A percentile compares a stretch with the other conserved stretches of the same genome.
Evolutionary conservation across 2,888 invertebrate genomes (phyloP).

Genomic region (Diplolepis rosae): DNA sequence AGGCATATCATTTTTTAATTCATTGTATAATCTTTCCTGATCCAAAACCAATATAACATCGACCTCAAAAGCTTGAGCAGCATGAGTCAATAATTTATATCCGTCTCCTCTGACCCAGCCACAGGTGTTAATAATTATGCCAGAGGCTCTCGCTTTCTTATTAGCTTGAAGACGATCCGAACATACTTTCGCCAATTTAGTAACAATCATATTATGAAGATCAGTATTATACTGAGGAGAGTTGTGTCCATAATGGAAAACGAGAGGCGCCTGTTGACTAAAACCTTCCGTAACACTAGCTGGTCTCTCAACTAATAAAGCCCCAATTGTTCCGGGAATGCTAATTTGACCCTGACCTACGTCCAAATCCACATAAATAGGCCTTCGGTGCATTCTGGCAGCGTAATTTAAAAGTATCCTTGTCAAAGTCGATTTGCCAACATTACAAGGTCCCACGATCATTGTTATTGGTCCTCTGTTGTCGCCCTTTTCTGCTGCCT

Average conservation of each 20-base stretch:
- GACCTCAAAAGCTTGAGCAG: conserved; percentile 95
- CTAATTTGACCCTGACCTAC: conserved; percentile 95
- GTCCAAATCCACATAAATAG: conserved; percentile 95
- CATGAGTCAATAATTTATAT: conserved; percentile 89
- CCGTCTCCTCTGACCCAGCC: conserved; percentile 97
- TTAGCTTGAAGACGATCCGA: conserved; percentile 89
- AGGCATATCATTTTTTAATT: conserved; percentile 94
- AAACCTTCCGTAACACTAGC: conserved; percentile 97
- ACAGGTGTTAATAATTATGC: conserved; percentile 97
- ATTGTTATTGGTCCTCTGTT: conserved; percentile 89
- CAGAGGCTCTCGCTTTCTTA: conserved; percentile 89
- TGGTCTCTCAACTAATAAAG: conserved; percentile 92
- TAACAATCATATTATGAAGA: conserved; percentile 88
- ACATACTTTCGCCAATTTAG: conserved; percentile 90
- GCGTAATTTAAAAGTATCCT: conserved; percentile 95
- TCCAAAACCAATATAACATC: conserved; percentile 96
- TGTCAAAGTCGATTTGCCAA: conserved; percentile 95
- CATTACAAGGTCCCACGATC: conserved; percentile 95
- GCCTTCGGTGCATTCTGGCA: conserved; percentile 89
- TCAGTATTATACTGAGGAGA: conserved; percentile 84
- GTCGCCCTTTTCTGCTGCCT: conserved; percentile 84
- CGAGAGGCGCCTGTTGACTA: conserved; percentile 92
- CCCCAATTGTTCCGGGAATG: conserved; percentile 93
- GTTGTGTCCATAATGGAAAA: conserved; percentile 95
- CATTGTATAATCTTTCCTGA: conserved; percentile 96